Percentiles rank a stretch among this genome's conserved stretches.
Evolutionary conservation across 2,888 invertebrate genomes (phyloP).

Genomic region (Drosophila kokeensis): DNA sequence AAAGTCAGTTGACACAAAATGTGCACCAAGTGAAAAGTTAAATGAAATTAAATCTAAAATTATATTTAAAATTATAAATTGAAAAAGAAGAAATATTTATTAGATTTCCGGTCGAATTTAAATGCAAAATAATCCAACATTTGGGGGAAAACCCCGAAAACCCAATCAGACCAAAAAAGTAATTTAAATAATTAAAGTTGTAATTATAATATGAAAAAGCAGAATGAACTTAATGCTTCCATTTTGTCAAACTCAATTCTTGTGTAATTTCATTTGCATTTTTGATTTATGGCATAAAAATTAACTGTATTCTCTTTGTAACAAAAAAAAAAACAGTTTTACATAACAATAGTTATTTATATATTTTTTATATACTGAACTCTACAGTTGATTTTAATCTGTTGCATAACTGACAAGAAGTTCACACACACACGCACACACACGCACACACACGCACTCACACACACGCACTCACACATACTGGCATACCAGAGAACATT

Average conservation of each 20-base stretch:
- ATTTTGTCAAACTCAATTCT: background rate
- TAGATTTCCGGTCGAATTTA: too few relatives aligned
- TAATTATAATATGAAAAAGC: background rate
- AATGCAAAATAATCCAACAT: too few relatives aligned
- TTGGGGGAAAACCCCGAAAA: too few relatives aligned
- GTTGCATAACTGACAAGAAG: constrained; percentile 24
- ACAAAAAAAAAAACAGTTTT: background rate
- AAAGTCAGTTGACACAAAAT: too few relatives aligned
- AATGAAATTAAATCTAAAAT: too few relatives aligned
- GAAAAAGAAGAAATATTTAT: too few relatives aligned
- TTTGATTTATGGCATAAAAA: constrained; percentile 41
- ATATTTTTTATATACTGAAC: constrained; percentile 4
- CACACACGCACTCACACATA: background rate
- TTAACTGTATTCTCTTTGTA: background rate
- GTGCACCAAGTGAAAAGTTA: too few relatives aligned
- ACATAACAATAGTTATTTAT: too few relatives aligned
- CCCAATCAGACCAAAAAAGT: too few relatives aligned
- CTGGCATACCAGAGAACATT: constrained; percentile 50
- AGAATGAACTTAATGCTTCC: background rate
- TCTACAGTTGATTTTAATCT: constrained; percentile 44
- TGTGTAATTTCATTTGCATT: constrained; percentile 11
- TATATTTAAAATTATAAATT: too few relatives aligned
- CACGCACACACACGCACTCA: background rate
- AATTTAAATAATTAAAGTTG: too few relatives aligned
- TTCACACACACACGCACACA: background rate